Evolutionary conservation across 2,888 invertebrate species (phyloP), one percentile per base, ranked within the genome.

Genomic region (Xestia sexstrigata): DNA sequence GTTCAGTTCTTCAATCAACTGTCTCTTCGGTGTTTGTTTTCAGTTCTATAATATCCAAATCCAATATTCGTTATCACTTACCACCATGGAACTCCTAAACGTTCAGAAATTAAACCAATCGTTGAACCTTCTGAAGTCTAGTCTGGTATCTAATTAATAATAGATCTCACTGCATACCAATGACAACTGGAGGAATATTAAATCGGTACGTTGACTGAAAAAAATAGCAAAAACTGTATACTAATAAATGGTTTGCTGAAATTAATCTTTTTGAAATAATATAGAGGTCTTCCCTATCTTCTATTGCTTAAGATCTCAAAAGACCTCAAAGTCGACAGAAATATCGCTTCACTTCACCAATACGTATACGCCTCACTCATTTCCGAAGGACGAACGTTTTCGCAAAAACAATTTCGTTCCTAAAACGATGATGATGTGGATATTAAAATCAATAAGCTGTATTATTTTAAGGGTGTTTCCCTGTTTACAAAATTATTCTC

Each of bases 351-450:
- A 35, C 17, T 42, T 74, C 15, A 42, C 13, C 23, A 60, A 30
- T 42, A 39, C 15, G 26, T 60, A 30, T 35, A 35, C 35, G 35
- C 35, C 35, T 35, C 35, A 35, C 35, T 35, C 39, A 42, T 30
- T 79, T 70, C n/a, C 15, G 20, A 69, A 79, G n/a, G 11, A 30
- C 52, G 30, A 11, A 47, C 7, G 17, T 58, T n/a, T 47, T 39
- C 7, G 7, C 5, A 30, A 30, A 39, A 58, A 23, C 7, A 58
- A 42, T 42, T 39, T 30, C 1, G 3, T 45, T 45, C 23, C 17
- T 35, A 49, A 52, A 9, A 15, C 17, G 20, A 23, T 8, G 11
- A 39, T 60, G 17, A 11, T 49, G 15, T 45, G 5, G 13, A 55
- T 20, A 35, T 42, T 45, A 26, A 55, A 47, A 47, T 26, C 1